Base-by-base conservation (phyloP, 2,888 invertebrate species). In the Scelioninae gen. 2 region DNA sequence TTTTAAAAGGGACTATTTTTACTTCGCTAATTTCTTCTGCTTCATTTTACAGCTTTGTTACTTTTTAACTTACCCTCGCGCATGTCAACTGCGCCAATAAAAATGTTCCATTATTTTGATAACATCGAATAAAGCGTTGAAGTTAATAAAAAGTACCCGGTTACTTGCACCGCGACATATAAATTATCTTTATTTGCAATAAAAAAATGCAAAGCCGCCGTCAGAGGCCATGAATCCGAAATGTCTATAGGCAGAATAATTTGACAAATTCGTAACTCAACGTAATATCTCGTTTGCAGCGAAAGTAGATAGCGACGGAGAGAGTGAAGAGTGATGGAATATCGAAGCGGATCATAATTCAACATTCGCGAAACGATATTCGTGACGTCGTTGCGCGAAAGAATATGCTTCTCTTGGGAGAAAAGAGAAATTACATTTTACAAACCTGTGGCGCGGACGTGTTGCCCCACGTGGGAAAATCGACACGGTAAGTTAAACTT, bases 361-460 rank as follows among this genome's bases (percentile, higher is more conserved):
- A 50, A 63, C 57, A 52, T 57, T 57, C 52, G 39, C 41, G 25
- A 55, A 72, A 60, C 53, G 52, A 60, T 11, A 15, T 35, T 63
- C 37, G 53, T 41, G 63, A 68, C 61, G 45, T 58, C 46, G 31
- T 58, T 48, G 63, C 16, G 28, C 31, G 31, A 43, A 73, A 73
- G 64, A 69, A 57, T 69, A 69, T 69, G 50, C 16, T 28, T 48
- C 69, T 50, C 65, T 6, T 10, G 64, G 68, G 73, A 69, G 39
- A 16, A 16, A 53, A 52, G 65, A 74, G 58, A 60, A 65, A 74
- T 74, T 74, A 74, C 73, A 69, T 74, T 74, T 69, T 31, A 53
- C 46, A 58, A 73, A 69, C 63, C 69, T 73, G 74, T 70, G 37
- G 69, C 61, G 48, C 48, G 61, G 31, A 69, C 73, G 57, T 73